phyloP scores from a whole-genome alignment of 2,888 invertebrate genomes.

The Drosophila nr. medialis region DNA sequence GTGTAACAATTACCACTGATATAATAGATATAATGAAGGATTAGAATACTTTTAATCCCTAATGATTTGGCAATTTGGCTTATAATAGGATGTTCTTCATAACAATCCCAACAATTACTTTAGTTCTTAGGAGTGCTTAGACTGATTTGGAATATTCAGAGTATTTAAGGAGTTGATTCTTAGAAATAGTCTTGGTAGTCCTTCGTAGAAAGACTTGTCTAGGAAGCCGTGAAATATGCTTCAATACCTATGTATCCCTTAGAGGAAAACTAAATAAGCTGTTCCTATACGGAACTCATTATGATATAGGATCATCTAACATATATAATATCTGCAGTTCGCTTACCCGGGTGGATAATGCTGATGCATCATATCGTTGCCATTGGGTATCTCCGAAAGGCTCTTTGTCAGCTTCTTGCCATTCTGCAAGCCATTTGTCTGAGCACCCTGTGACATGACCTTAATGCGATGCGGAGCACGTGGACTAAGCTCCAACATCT shows the following conservation, averaged over 20 bases:
- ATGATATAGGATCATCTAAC: background rate
- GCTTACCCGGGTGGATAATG: conserved; percentile 57
- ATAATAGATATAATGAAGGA: background rate
- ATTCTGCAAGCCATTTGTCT: conserved; percentile 92
- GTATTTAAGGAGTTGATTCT: background rate
- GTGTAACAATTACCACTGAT: background rate
- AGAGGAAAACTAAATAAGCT: background rate
- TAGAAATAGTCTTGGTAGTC: background rate
- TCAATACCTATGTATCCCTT: background rate
- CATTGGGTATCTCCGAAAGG: conserved; percentile 90
- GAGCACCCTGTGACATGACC: conserved; percentile 95
- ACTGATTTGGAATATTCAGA: background rate
- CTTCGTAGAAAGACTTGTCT: background rate
- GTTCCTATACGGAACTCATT: background rate
- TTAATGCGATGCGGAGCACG: conserved; percentile 91
- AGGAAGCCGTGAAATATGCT: background rate
- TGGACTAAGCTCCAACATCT: conserved; percentile 90
- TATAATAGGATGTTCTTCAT: background rate
- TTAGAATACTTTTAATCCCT: background rate
- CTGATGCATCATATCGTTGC: conserved; percentile 67
- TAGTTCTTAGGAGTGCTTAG: background rate
- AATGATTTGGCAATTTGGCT: background rate
- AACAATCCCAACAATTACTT: background rate
- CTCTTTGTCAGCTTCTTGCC: conserved; percentile 93
- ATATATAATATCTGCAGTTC: background rate